Evolutionary conservation across 2,888 invertebrate genomes (phyloP), one percentile per base, ranked within the genome.

Genomic region (Brachycybe producta): DNA sequence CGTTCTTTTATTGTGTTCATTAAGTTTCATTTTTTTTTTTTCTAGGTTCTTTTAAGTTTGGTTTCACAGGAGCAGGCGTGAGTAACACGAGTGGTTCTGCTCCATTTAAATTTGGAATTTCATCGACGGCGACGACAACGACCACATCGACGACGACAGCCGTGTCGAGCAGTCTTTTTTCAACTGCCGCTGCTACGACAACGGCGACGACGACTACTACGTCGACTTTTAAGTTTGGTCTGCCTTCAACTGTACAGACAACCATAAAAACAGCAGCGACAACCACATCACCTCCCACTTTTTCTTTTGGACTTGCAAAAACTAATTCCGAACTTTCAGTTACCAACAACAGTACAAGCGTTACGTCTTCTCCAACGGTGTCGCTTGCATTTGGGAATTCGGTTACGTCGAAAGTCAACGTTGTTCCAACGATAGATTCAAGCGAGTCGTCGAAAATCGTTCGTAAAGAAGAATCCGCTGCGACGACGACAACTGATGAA

Each of bases 31-130:
- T 42, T 42, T 5, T 26, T 3, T 42, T 42, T 24, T 43, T 15
- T 3, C 13, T 43, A 7, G 2, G 4, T 32, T 30, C 21, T 17
- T 45, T 45, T 32, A 45, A 45, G 21, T 45, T 45, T 34, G 45
- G 45, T n/a, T 45, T 45, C 13, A 42, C 42, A 17, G 35, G 3
- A 19, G n/a, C 38, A n/a, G 8, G 1, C 23, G 3, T 7, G 17
- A 4, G 13, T n/a, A 5, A 23, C 17, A 13, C 21, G 13, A 8
- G n/a, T 1, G 1, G n/a, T 5, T 5, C n/a, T 26, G 19, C 42
- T 2, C 3, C 27, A 13, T 24, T 27, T 27, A 42, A 42, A 15
- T 42, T 42, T 15, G 42, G 42, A 23, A 27, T 42, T 8, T 28
- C 42, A 3, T 2, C 42, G 8, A 23, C n/a, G 24, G 13, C 27